A percentile compares a stretch with the other conserved stretches of the same genome.
phyloP scores from a whole-genome alignment of 2,888 invertebrate species.

The Netelia melanura region DNA sequence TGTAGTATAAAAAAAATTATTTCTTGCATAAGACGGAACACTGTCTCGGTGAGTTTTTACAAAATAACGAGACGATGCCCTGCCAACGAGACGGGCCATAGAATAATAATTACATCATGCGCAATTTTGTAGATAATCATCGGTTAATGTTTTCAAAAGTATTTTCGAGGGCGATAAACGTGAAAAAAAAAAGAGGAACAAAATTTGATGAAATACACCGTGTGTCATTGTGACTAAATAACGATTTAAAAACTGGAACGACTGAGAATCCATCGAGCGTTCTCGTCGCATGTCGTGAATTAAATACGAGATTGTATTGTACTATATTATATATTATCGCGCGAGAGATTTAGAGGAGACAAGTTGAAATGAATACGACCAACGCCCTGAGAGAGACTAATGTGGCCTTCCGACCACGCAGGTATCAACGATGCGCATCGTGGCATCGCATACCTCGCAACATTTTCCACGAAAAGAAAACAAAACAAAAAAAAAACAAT shows the following conservation, averaged over 20 bases:
- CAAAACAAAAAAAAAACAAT: conserved; percentile 27
- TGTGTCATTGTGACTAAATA: conserved; percentile 21
- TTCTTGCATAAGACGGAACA: conserved; percentile 50
- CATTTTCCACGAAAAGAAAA: conserved; percentile 28
- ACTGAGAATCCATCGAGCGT: conserved; percentile 16
- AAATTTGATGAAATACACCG: conserved; percentile 15
- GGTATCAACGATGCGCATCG: conserved; percentile 23
- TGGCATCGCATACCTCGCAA: conserved; percentile 23
- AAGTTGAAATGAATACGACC: conserved; percentile 22
- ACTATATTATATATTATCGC: conserved; percentile 38
- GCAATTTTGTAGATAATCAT: conserved; percentile 48
- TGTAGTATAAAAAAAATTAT: conserved; percentile 52
- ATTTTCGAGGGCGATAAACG: conserved; percentile 31
- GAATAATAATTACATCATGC: conserved; percentile 28
- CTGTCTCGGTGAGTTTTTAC: conserved; percentile 49
- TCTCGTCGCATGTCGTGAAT: conserved; percentile 18
- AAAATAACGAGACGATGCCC: conserved; percentile 13
- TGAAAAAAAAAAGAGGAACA: neutral
- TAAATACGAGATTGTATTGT: conserved; percentile 39
- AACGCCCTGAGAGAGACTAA: conserved; percentile 32
- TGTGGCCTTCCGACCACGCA: conserved; percentile 52
- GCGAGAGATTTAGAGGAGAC: conserved; percentile 10
- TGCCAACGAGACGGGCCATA: conserved; percentile 2
- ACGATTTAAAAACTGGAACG: conserved; percentile 13
- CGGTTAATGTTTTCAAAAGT: conserved; percentile 27